A percentile compares a stretch with the other conserved stretches of the same genome.
Conservation (phyloP, 92 coral and sea anemone genomes). For the Palythoa grandiflora region DNA sequence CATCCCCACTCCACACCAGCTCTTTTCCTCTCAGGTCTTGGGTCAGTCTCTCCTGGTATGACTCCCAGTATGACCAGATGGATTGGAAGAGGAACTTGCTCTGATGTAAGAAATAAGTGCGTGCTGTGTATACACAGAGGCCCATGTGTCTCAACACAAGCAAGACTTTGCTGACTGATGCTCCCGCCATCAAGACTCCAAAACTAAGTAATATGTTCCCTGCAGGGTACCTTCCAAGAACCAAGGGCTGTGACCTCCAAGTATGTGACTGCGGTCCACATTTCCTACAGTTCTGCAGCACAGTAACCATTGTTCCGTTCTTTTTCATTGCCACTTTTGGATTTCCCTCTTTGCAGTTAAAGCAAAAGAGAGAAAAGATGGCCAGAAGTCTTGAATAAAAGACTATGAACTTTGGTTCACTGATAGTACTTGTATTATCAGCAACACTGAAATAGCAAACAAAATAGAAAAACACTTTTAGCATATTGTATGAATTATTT, state of each 20-base stretch:
- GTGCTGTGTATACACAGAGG: no score
- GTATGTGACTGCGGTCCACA: slow-evolving; percentile 28
- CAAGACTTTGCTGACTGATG: not conserved
- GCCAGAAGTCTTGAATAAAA: slow-evolving; percentile 23
- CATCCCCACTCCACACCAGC: no score
- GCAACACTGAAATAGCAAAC: slow-evolving; percentile 2
- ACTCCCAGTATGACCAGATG: no score
- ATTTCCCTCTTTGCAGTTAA: slow-evolving; percentile 13
- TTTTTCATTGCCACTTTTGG: slow-evolving; percentile 32
- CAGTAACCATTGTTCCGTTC: slow-evolving; percentile 55
- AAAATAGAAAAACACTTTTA: slow-evolving; percentile 8
- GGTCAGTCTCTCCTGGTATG: no score
- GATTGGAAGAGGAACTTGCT: no score
- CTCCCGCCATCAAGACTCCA: slow-evolving; percentile 32
- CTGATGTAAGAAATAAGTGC: no score
- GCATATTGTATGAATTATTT: not conserved
- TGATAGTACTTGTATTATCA: not conserved
- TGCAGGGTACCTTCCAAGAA: slow-evolving; percentile 28
- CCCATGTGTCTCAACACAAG: no score
- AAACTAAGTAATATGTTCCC: slow-evolving; percentile 19
- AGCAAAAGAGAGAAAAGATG: slow-evolving; percentile 24
- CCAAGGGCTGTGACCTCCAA: slow-evolving; percentile 13
- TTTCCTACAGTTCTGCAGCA: slow-evolving; percentile 38
- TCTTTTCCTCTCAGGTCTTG: no score
- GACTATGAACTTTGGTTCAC: slow-evolving; percentile 11